Conservation (phyloP, 64 coral and sea anemone genomes). For the Montipora sp. region DNA sequence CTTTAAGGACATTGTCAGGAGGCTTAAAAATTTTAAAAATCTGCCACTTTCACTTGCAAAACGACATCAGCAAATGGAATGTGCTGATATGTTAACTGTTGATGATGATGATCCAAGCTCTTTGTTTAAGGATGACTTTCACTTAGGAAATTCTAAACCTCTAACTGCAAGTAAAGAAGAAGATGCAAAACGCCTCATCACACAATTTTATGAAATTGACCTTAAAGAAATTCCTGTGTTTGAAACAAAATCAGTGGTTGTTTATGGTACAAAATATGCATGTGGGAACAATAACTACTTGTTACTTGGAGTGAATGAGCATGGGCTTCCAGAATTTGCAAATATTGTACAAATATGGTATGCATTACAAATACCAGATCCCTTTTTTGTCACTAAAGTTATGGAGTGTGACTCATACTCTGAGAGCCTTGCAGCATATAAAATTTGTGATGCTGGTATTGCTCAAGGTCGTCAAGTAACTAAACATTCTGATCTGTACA, state of each 20-base stretch:
- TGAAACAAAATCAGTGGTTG: slow-evolving; percentile 1
- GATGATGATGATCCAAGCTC: not conserved
- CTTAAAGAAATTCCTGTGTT: not conserved
- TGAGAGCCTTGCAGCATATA: slow-evolving; percentile 1
- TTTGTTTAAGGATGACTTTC: not conserved
- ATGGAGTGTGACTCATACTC: not conserved
- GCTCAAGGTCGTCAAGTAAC: slow-evolving; percentile 4
- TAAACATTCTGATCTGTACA: not conserved
- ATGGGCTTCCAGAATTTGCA: slow-evolving; percentile 23
- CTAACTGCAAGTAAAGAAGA: not conserved
- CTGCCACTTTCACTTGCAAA: not conserved
- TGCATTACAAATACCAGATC: not conserved
- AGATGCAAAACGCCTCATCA: not conserved
- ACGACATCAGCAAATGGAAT: slow-evolving; percentile 15
- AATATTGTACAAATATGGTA: slow-evolving; percentile 1
- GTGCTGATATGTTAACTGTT: slow-evolving; percentile 3
- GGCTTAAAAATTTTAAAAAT: slow-evolving; percentile 20
- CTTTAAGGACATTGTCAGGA: not conserved
- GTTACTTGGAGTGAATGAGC: slow-evolving; percentile 6
- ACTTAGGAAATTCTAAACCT: not conserved
- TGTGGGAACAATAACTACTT: not conserved
- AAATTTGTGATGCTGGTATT: not conserved
- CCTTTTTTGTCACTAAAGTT: slow-evolving; percentile 10
- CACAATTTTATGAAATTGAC: slow-evolving; percentile 6
- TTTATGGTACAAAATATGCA: slow-evolving; percentile 15